phyloP scores from a whole-genome alignment of 2,113 vertebrate species.

The Antidorcas marsupialis region DNA sequence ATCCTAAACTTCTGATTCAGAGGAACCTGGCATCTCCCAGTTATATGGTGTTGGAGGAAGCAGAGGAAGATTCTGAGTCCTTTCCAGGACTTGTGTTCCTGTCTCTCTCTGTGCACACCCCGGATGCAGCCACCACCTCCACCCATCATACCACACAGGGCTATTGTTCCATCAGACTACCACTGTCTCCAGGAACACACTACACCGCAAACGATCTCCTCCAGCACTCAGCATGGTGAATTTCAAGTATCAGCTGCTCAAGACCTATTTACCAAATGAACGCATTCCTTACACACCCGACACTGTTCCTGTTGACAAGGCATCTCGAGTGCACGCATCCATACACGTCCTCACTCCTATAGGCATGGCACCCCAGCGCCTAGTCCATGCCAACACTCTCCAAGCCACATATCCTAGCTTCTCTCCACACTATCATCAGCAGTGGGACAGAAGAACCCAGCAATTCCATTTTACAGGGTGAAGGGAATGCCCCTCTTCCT shows the following conservation, averaged over 20 bases:
- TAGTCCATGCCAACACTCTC: neutral
- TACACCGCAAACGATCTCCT: accelerated
- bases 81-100: neutral
- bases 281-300: neutral
- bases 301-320: accelerated
- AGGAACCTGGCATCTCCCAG: neutral
- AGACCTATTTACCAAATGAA: neutral
- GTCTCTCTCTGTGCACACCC: accelerated
- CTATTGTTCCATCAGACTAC: accelerated
- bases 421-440: neutral
- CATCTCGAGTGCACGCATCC: accelerated
- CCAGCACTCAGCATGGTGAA: neutral
- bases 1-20: neutral
- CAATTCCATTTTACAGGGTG: neutral
- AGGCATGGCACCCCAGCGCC: neutral
- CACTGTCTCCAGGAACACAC: neutral
- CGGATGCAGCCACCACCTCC: accelerated
- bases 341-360: accelerated
- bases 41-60: neutral
- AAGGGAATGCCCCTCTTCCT: neutral
- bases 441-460: accelerated
- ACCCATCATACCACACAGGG: accelerated
- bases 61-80: neutral
- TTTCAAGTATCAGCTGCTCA: neutral
- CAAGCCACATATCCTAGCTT: neutral